These are phyloP conservation scores for Telmatherina bonti DNA, from an alignment of 2,797 vertebrate genomes.

Conservation along the genomic window DNA sequence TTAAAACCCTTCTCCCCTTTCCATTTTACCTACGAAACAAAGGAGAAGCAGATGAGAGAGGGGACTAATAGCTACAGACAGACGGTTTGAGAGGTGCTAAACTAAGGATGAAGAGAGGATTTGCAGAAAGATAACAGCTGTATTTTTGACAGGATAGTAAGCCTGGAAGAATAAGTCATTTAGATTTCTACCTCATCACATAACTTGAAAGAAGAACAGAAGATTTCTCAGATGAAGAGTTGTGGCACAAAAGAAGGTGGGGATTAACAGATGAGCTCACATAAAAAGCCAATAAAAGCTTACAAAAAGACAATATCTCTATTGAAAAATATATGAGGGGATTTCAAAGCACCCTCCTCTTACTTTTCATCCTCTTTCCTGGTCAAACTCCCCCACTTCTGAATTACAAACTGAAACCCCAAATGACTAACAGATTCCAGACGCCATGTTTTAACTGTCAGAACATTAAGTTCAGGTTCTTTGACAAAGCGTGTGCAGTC, in stretches of 20 bases:
- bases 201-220: slow-evolving; percentile 20
- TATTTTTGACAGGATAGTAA: slow-evolving; percentile 43
- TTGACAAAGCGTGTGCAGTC: slow-evolving; percentile 66
- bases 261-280: slow-evolving; percentile 35
- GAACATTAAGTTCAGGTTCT: slow-evolving; percentile 62
- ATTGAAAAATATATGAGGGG: slow-evolving; percentile 32
- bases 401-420: slow-evolving; percentile 69
- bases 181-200: slow-evolving; percentile 33
- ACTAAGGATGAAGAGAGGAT: slow-evolving; percentile 37
- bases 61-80: slow-evolving; percentile 30
- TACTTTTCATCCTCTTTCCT: slow-evolving; percentile 48
- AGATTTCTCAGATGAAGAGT: slow-evolving; percentile 29
- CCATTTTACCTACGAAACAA: slow-evolving; percentile 28
- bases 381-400: slow-evolving; percentile 56
- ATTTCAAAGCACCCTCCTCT: slow-evolving; percentile 54
- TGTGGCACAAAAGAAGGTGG: slow-evolving; percentile 14
- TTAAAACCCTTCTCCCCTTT: slow-evolving; percentile 29
- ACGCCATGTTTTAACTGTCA: slow-evolving; percentile 68
- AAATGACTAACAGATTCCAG: slow-evolving; percentile 80
- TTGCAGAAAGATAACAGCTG: slow-evolving; percentile 19
- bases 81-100: slow-evolving; percentile 18
- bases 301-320: slow-evolving; percentile 30
- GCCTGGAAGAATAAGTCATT: slow-evolving; percentile 13
- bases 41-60: neutral
- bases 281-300: slow-evolving; percentile 50